phyloP scores from a whole-genome alignment of 2,888 invertebrate species.

The Hylaea fasciaria region DNA sequence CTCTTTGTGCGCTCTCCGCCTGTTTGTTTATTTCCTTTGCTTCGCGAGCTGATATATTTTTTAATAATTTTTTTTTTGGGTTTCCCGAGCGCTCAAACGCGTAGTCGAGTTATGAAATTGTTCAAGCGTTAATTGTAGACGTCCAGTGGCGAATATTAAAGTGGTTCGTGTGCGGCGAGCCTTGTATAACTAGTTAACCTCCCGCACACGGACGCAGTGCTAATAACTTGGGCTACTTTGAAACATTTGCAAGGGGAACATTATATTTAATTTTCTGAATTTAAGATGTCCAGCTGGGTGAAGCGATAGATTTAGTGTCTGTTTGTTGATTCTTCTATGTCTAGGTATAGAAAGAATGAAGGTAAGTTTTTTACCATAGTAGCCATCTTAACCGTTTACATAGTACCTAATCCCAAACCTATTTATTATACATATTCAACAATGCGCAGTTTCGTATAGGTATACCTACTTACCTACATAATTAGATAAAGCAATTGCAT shows the following conservation, averaged over 20 bases:
- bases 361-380: no score
- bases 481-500: no score
- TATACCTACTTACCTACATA: no score
- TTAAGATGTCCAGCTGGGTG: slow-evolving; percentile 32
- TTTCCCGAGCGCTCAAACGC: slow-evolving; percentile 76
- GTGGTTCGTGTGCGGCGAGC: slow-evolving; percentile 65
- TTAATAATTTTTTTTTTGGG: slow-evolving; percentile 69
- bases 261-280: slow-evolving; percentile 67
- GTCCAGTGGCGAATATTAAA: slow-evolving; percentile 83
- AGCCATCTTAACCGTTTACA: no score
- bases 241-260: slow-evolving; percentile 63
- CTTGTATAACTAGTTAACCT: slow-evolving; percentile 75
- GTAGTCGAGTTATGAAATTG: slow-evolving; percentile 81
- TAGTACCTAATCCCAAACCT: no score
- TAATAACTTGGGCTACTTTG: slow-evolving; percentile 50
- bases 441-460: no score
- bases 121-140: slow-evolving; percentile 83
- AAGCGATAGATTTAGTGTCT: slow-evolving; percentile 7
- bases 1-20: slow-evolving; percentile 61
- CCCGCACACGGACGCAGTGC: slow-evolving; percentile 54
- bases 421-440: no score
- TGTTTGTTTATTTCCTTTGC: slow-evolving; percentile 69
- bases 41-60: slow-evolving; percentile 64
- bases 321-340: no score
- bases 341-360: no score